These are phyloP conservation scores for Antennarius striatus DNA, from an alignment of 2,113 vertebrate species.

Conservation along the genomic window DNA sequence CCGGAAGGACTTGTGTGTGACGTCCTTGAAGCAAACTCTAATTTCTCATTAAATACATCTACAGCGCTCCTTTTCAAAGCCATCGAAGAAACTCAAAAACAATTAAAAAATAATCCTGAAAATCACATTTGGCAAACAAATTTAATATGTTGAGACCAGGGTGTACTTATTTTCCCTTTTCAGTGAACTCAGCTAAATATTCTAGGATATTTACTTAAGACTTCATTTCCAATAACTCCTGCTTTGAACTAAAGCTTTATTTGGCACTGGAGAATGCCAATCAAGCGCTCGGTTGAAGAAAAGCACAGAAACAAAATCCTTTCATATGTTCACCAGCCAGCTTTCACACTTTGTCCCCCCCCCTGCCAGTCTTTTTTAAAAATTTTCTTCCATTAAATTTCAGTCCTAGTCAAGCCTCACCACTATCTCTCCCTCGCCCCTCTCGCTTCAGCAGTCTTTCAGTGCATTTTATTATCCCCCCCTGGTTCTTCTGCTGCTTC, in stretches of 20 bases:
- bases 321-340: slow-evolving; percentile 24
- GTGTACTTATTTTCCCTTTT: slow-evolving; percentile 32
- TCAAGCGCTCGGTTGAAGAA: slow-evolving; percentile 31
- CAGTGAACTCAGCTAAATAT: slow-evolving; percentile 53
- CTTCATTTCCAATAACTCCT: slow-evolving; percentile 36
- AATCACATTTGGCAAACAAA: slow-evolving; percentile 46
- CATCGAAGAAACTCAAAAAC: neutral
- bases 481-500: slow-evolving; percentile 21
- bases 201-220: slow-evolving; percentile 38
- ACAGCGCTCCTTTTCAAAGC: slow-evolving; percentile 1
- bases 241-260: slow-evolving; percentile 38
- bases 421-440: slow-evolving; percentile 40
- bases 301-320: slow-evolving; percentile 38
- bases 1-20: slow-evolving; percentile 20
- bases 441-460: slow-evolving; percentile 35
- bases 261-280: slow-evolving; percentile 56
- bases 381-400: slow-evolving; percentile 21
- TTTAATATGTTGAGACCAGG: neutral
- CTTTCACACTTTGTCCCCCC: neutral
- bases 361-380: neutral
- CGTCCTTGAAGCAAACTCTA: slow-evolving; percentile 10
- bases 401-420: slow-evolving; percentile 32
- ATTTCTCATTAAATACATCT: neutral
- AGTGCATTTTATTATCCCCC: slow-evolving; percentile 37
- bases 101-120: slow-evolving; percentile 36